These are phyloP conservation scores for Cyclophora albipunctata DNA, from an alignment of 2,888 invertebrate genomes.

Conservation along the genomic window DNA sequence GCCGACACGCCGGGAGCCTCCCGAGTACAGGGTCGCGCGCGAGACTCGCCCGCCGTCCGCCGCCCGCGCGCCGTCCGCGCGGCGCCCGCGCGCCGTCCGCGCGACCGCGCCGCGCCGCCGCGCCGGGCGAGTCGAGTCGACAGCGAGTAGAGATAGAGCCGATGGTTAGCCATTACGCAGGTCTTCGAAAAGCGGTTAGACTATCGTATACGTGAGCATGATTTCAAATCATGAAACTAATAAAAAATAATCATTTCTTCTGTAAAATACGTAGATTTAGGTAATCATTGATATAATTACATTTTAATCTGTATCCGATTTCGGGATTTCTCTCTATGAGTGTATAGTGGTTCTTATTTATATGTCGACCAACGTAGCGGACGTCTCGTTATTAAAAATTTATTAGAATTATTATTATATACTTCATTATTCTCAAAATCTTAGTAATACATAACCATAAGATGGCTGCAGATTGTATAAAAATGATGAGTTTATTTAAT, in stretches of 20 bases:
- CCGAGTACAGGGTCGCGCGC: conserved; percentile 39
- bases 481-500: conserved; percentile 69
- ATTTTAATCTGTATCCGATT: conserved; percentile 72
- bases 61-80: no score
- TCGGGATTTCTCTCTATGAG: conserved; percentile 75
- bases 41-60: conserved; percentile 12
- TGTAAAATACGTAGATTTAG: conserved; percentile 68
- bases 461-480: conserved; percentile 73
- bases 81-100: no score
- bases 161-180: conserved; percentile 48
- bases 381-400: conserved; percentile 73
- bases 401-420: conserved; percentile 69
- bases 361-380: conserved; percentile 75
- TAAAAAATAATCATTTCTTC: conserved; percentile 61
- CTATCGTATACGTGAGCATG: conserved; percentile 73
- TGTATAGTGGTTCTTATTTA: conserved; percentile 74
- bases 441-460: conserved; percentile 68
- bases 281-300: conserved; percentile 72
- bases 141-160: conserved; percentile 42
- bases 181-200: conserved; percentile 69
- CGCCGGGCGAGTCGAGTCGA: conserved; percentile 44
- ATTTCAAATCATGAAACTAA: conserved; percentile 64
- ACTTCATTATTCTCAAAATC: conserved; percentile 56
- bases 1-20: conserved; percentile 28
- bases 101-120: no score